Evolutionary conservation across 2,888 invertebrate genomes (phyloP).

Genomic region (Lissonota sp.): DNA sequence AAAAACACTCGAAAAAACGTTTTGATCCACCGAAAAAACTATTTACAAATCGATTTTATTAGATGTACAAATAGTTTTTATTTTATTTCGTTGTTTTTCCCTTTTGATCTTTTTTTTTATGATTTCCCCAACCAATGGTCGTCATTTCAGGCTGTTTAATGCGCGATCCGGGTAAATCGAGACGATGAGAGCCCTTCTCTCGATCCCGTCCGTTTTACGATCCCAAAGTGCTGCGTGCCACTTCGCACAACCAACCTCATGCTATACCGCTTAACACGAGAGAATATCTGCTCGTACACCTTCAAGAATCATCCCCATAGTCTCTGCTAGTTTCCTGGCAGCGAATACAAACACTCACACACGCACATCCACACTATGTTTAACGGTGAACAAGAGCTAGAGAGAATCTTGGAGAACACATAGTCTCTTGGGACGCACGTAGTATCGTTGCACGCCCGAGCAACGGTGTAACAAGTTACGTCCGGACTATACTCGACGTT

Average conservation of each 20-base stretch:
- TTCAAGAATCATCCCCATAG: slow-evolving; percentile 34
- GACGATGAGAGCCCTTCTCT: neutral
- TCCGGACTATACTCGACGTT: slow-evolving; percentile 49
- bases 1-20: too few species aligned
- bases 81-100: too few species aligned
- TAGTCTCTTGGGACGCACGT: slow-evolving; percentile 48
- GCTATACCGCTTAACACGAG: slow-evolving; percentile 11
- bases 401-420: slow-evolving; percentile 41
- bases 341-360: neutral
- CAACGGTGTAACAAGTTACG: slow-evolving; percentile 59
- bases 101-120: too few species aligned
- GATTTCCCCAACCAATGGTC: neutral
- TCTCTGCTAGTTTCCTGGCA: slow-evolving; percentile 12
- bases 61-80: too few species aligned
- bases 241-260: slow-evolving; percentile 1
- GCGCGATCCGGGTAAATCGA: slow-evolving; percentile 14
- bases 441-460: slow-evolving; percentile 49
- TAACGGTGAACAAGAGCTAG: neutral
- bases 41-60: too few species aligned
- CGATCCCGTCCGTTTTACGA: slow-evolving; percentile 41
- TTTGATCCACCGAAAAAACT: too few species aligned
- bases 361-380: too few species aligned
- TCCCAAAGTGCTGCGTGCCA: slow-evolving; percentile 41
- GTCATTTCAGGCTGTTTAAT: slow-evolving; percentile 28
- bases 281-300: slow-evolving; percentile 12